Percentiles rank a stretch among this genome's conserved stretches.
Evolutionary conservation across 2,888 invertebrate species (phyloP).

Genomic region (Osmoderma eremita): DNA sequence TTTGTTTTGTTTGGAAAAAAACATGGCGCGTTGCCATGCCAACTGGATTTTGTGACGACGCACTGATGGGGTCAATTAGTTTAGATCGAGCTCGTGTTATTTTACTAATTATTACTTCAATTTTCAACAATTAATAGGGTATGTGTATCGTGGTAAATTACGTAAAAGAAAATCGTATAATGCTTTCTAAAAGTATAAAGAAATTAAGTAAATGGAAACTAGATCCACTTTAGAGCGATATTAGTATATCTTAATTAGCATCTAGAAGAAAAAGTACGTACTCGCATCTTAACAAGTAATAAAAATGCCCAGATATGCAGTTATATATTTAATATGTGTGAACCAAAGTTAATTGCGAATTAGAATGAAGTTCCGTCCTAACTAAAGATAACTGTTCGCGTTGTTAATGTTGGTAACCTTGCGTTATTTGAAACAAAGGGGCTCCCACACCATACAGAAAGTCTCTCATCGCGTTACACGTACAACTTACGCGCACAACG

Average conservation of each 20-base stretch:
- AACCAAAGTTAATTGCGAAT: constrained; percentile 55
- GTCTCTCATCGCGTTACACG: constrained; percentile 45
- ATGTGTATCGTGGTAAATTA: constrained; percentile 3
- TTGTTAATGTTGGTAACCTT: constrained; percentile 51
- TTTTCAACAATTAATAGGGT: constrained; percentile 21
- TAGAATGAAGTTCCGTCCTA: constrained; percentile 52
- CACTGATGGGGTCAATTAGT: too few relatives aligned
- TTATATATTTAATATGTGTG: constrained; percentile 56
- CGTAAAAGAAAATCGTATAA: constrained; percentile 18
- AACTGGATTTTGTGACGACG: too few relatives aligned
- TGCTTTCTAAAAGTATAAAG: constrained; percentile 30
- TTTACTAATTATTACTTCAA: too few relatives aligned
- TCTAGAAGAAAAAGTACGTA: constrained; percentile 41
- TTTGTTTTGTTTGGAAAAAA: too few relatives aligned
- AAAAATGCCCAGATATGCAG: constrained; percentile 50
- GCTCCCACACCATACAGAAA: constrained; percentile 49
- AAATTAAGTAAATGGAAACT: constrained; percentile 33
- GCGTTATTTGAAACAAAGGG: constrained; percentile 50
- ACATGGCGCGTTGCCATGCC: too few relatives aligned
- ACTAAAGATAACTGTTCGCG: constrained; percentile 50
- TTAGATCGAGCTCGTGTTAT: too few relatives aligned
- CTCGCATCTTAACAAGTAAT: constrained; percentile 45
- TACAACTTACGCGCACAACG: constrained; percentile 11
- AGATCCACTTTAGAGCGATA: constrained; percentile 30
- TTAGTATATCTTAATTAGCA: constrained; percentile 48